Base-by-base conservation (phyloP, 2,888 invertebrate genomes). In the Elmis aenea region DNA sequence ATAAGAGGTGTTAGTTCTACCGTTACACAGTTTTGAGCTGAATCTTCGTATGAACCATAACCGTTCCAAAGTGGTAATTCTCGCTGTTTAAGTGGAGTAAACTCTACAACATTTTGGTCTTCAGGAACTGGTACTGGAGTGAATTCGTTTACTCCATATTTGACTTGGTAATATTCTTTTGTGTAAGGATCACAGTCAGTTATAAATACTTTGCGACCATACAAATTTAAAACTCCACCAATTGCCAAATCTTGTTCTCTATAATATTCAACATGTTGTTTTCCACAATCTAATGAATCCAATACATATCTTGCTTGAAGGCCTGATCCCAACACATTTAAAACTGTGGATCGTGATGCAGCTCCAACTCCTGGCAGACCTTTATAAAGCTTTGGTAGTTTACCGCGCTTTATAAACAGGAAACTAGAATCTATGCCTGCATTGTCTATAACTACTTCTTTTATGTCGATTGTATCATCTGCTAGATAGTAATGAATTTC, bases 401-500 rank as follows among this genome's bases (percentile, higher is more conserved):
- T 84, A 55, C 76, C 77, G 43, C 88, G 75, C 53, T 78, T 81
- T 14, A 92, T 64, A 58, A 93, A 85, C 63, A 83, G 78, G 2
- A 79, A 76, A 4, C 80, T 79, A 1, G 77, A 75, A 59, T 86
- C 83, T 26, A 77, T 72, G 0, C 87, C 87, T 1, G 83, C 79
- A 58, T 83, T 83, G 0, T 75, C 69, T 1, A 75, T 70, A 29
- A 79, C 61, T 23, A 74, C 74, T 67, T 93, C 92, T 52, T 84
- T 83, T 3, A 95, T 83, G 64, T 93, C 91, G 5, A 94, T 83
- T 0, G 91, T 91, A 54, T 90, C 88, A 57, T 94, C 92, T 0
- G 86, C 81, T 26, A 94, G 70, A 67, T 84, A 92, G 60, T 87
- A 94, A 57, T 85, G 81, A 8, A 95, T 71, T 57, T 89, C 83